Base-by-base conservation (phyloP, 37 sponge, comb jelly and placozoan species). In the Ephydatia muelleri region DNA sequence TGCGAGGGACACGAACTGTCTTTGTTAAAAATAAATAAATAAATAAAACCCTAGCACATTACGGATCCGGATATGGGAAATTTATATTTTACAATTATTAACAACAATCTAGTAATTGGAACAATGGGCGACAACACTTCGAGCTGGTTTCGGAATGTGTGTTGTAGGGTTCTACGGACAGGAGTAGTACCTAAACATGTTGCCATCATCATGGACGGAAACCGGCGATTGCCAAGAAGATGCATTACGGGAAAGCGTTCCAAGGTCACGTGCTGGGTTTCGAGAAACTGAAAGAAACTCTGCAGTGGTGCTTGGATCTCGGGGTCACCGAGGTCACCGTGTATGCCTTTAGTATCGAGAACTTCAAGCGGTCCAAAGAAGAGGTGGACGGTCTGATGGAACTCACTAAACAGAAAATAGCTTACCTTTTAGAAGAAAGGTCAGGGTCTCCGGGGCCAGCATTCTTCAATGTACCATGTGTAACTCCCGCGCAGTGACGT, bases 161-260 rank as follows among this genome's bases (percentile, higher is more conserved):
- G 90, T 25, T 93, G 91, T 68, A 71, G 77, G 21, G 70, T 90
- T 33, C 77, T 93, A 19, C 73, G 49, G 66, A 68, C 84, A 28
- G 94, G 94, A 5, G 67, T 72, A 47, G 89, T 96, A 26, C 99
- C 99, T 4, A 32, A 68, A 16, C 99, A 99, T 76, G 92, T 97
- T 23, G 99, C 97, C 35, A 88, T 99, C 71, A 99, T 99, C 38
- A 99, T 99, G 99, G 99, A 99, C 69, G 99, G 99, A 0, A 99
- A 99, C 85, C 76, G 99, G 34, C 40, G 99, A 37, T 99, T 81
- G 97, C 97, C 5, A 72, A 68, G 64, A 97, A 95, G 88, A 95
- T 84, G 86, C 75, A 82, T 29, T 82, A 88, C 70, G 87, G 72
- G 47, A 32, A 70, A 28, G 77, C 79, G 32, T 76, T 88, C 22